Evolutionary conservation across 2,888 invertebrate genomes (phyloP).

Genomic region (Papilio protenor): DNA sequence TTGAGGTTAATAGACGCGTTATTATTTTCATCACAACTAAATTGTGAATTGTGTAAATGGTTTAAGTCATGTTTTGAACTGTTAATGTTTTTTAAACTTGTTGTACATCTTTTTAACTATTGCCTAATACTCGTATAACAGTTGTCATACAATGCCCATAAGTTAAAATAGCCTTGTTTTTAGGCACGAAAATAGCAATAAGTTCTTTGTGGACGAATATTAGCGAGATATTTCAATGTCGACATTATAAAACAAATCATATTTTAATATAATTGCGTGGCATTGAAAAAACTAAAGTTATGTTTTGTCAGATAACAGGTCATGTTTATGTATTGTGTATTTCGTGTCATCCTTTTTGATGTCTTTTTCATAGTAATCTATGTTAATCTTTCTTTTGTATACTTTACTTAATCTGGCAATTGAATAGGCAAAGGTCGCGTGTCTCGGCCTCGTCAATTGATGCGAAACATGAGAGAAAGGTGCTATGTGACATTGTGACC

Average conservation of each 20-base stretch:
- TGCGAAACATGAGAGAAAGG: constrained; percentile 1
- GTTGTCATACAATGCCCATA: neutral
- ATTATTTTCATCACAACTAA: constrained; percentile 18
- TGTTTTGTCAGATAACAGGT: neutral
- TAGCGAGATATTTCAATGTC: neutral
- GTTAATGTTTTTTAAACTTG: neutral
- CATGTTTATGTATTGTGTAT: neutral
- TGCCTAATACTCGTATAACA: neutral
- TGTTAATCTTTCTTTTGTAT: constrained; percentile 4
- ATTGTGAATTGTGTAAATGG: constrained; percentile 5
- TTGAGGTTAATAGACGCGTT: constrained; percentile 23
- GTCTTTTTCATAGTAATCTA: neutral
- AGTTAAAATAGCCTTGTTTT: neutral
- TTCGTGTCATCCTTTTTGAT: neutral
- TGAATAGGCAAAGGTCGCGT: constrained; percentile 11
- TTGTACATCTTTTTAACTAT: neutral
- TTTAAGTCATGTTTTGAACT: neutral
- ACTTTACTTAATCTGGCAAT: neutral
- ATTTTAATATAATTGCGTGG: neutral
- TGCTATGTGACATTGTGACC: constrained; percentile 2
- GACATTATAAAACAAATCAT: neutral
- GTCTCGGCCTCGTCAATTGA: neutral
- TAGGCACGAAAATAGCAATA: neutral
- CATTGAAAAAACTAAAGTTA: neutral
- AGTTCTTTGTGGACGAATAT: neutral